These are phyloP conservation scores for Danaus chrysippus DNA, from an alignment of 2,888 invertebrate genomes.

Conservation along the genomic window DNA sequence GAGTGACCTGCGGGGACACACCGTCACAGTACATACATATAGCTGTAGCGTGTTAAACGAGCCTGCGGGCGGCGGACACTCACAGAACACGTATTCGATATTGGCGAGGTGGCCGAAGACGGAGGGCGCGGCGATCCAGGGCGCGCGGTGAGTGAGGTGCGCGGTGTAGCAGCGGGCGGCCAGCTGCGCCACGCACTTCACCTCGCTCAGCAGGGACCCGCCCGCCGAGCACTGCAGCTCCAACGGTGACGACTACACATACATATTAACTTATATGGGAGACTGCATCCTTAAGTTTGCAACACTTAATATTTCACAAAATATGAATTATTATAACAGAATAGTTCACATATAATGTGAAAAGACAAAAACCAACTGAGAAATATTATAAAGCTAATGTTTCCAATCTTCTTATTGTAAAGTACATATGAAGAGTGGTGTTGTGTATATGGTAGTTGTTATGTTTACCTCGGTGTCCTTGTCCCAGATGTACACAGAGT, in stretches of 20 bases:
- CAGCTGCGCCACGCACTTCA: conserved; percentile 18
- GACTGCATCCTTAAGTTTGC: no score
- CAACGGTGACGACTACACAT: conserved; percentile 14
- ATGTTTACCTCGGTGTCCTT: conserved; percentile 15
- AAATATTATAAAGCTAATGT: no score
- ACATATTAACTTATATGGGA: no score
- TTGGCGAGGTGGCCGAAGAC: conserved; percentile 26
- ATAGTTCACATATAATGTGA: no score
- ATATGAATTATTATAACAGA: no score
- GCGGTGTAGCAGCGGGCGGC: conserved; percentile 25
- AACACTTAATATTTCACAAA: no score
- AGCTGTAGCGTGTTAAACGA: no score
- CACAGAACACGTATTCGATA: conserved; percentile 36
- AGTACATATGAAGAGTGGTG: conserved; percentile 7
- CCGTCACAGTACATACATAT: no score
- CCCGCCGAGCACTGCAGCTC: conserved; percentile 10
- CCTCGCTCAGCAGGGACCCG: conserved; percentile 10
- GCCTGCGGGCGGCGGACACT: conserved; percentile 24
- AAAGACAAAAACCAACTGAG: no score
- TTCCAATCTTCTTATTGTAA: no score
- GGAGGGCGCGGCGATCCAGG: conserved; percentile 42
- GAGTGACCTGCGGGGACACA: neutral
- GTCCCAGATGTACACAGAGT: conserved; percentile 28
- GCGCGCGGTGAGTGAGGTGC: conserved; percentile 39
- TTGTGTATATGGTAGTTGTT: neutral